Evolutionary conservation across 2,113 vertebrate genomes (phyloP), one percentile per base, ranked within the genome.

Genomic region (Cyprinodon brontotheroides): DNA sequence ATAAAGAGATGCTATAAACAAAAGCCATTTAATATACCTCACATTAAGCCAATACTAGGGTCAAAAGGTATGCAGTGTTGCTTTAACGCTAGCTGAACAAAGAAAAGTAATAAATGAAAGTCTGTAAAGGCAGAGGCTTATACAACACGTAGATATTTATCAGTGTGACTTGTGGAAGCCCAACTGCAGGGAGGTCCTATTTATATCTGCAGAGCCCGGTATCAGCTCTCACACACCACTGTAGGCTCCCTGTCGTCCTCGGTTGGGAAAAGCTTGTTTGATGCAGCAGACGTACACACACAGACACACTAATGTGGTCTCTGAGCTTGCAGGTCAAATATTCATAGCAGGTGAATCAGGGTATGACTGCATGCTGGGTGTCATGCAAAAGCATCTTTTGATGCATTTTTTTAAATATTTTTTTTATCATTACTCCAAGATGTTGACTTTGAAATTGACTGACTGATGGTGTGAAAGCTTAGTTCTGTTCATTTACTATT

Each of bases 181-280:
- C 73, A 73, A 81, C 70, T 78, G 40, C 74, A 83, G 82, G 81
- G 87, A 90, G 86, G 79, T 70, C 81, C 89, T 92, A 92, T 92
- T 92, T 89, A 90, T 88, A 90, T 85, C 89, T 86, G 73, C 22
- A 71, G 63, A 79, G 81, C 73, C 79, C 75, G 85, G 83, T 89
- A 90, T 90, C 88, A 88, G 85, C 81, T 71, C 91, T 81, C 87
- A 87, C 90, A 92, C 89, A 89, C 78, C 79, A 82, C 79, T 73
- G 64, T 53, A 57, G 78, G 75, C 45, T 81, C 77, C 75, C 63
- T 72, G 69, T 75, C 80, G 74, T 83, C 77, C 69, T 64, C 79
- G 65, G 67, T 65, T 73, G 79, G 83, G 60, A 89, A 79, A 78
- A 82, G 71, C 75, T 75, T 61, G 50, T 86, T 85, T 77, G 15